Conservation (phyloP, 1,140 invertebrate genomes). For the Cydia pomonella region DNA sequence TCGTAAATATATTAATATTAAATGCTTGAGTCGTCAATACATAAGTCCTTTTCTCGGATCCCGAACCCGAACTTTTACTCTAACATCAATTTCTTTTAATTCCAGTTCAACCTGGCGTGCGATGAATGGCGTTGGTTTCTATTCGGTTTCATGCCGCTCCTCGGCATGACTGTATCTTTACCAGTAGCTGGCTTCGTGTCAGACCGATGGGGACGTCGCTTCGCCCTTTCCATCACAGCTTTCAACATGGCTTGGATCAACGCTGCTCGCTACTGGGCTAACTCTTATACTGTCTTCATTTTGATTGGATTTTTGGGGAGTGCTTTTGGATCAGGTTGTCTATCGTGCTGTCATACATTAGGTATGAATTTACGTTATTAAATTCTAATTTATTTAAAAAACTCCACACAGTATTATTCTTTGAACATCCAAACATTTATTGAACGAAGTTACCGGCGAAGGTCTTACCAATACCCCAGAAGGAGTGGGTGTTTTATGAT, state of each 20-base stretch:
- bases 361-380: slow-evolving; percentile 54
- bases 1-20: too few species aligned
- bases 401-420: too few species aligned
- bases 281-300: slow-evolving; percentile 8
- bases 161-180: slow-evolving; percentile 83
- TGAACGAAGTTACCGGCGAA: too few species aligned
- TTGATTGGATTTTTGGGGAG: not conserved
- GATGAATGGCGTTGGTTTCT: slow-evolving; percentile 83
- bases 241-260: slow-evolving; percentile 57
- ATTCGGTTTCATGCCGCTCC: slow-evolving; percentile 84
- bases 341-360: slow-evolving; percentile 76
- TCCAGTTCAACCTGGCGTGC: slow-evolving; percentile 43
- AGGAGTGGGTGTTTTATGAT: too few species aligned
- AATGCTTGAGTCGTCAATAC: too few species aligned
- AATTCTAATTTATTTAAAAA: too few species aligned
- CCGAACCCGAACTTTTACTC: too few species aligned
- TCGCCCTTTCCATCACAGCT: slow-evolving; percentile 78
- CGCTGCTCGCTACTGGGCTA: not conserved
- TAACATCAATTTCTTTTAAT: not conserved
- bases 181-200: slow-evolving; percentile 83
- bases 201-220: slow-evolving; percentile 81
- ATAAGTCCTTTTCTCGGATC: too few species aligned
- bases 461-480: too few species aligned
- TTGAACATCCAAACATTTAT: too few species aligned
- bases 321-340: slow-evolving; percentile 55